Percentiles rank a stretch among this genome's conserved stretches.
Conservation (phyloP, 2,888 invertebrate genomes). For the Alcis repandata region DNA sequence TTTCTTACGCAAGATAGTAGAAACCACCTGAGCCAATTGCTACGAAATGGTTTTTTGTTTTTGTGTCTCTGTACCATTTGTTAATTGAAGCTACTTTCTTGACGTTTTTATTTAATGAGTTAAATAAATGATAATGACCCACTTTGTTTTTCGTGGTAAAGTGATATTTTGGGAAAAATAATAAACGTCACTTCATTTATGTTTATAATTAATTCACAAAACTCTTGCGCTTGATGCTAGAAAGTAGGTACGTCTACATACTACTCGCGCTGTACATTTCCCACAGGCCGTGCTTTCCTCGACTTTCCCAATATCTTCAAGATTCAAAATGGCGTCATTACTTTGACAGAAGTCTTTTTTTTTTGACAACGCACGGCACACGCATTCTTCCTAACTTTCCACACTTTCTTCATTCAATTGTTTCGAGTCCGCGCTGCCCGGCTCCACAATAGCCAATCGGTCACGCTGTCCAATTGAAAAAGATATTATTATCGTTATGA, state of each 20-base stretch:
- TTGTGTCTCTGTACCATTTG: conserved; percentile 1
- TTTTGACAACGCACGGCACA: neutral
- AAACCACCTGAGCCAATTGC: conserved; percentile 38
- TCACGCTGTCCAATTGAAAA: conserved; percentile 62
- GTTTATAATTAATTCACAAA: neutral
- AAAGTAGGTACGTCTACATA: neutral
- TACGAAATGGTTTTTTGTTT: conserved; percentile 20
- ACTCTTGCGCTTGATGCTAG: neutral
- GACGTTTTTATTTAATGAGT: conserved; percentile 9
- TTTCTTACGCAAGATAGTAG: conserved; percentile 33
- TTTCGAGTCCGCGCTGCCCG: conserved; percentile 12
- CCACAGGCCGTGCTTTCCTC: conserved; percentile 1
- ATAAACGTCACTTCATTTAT: neutral
- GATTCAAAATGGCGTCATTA: conserved; percentile 27
- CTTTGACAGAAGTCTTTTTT: conserved; percentile 48
- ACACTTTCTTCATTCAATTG: conserved; percentile 34
- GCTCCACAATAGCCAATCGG: conserved; percentile 43
- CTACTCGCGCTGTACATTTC: neutral
- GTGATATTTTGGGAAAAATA: neutral
- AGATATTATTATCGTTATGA: conserved; percentile 63
- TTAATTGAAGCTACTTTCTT: neutral
- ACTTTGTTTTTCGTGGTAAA: neutral
- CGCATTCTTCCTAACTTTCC: conserved; percentile 22
- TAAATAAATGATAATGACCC: conserved; percentile 2
- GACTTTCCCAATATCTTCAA: conserved; percentile 1